phyloP scores from a whole-genome alignment of 2,113 vertebrate genomes.

The Catharus bicknelli region DNA sequence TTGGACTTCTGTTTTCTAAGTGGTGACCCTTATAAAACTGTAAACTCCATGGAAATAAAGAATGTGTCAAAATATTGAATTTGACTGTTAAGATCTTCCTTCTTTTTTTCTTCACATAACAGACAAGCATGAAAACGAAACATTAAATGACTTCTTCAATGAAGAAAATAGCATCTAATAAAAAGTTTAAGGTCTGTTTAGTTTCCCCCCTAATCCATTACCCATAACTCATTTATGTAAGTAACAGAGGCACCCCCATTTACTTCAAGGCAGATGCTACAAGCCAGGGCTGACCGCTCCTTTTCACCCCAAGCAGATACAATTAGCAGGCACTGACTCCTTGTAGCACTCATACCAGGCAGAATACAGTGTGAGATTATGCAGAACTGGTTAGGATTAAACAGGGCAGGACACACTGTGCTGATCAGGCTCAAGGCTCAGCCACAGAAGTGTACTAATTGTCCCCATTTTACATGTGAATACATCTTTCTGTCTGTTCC shows the following conservation, averaged over 20 bases:
- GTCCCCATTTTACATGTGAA: rapidly evolving
- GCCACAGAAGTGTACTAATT: neutral
- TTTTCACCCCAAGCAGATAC: neutral
- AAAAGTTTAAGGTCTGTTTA: neutral
- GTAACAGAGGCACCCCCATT: neutral
- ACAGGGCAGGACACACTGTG: neutral
- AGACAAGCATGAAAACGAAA: neutral
- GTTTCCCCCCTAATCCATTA: neutral
- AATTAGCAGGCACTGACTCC: neutral
- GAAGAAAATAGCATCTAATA: neutral
- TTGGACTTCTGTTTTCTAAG: neutral
- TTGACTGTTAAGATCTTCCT: neutral
- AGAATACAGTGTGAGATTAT: neutral
- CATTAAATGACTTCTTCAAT: neutral
- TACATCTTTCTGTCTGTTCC: neutral
- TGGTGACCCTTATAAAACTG: neutral
- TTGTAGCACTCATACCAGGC: neutral
- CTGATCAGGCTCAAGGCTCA: neutral
- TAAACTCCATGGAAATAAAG: neutral
- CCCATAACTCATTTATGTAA: neutral
- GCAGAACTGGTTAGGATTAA: neutral
- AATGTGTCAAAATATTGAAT: neutral
- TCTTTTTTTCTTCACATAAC: neutral
- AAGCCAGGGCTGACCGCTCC: too few species aligned
- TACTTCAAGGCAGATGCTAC: neutral